These are phyloP conservation scores for Otocyon megalotis DNA, from an alignment of 2,113 vertebrate genomes.

Conservation along the genomic window DNA sequence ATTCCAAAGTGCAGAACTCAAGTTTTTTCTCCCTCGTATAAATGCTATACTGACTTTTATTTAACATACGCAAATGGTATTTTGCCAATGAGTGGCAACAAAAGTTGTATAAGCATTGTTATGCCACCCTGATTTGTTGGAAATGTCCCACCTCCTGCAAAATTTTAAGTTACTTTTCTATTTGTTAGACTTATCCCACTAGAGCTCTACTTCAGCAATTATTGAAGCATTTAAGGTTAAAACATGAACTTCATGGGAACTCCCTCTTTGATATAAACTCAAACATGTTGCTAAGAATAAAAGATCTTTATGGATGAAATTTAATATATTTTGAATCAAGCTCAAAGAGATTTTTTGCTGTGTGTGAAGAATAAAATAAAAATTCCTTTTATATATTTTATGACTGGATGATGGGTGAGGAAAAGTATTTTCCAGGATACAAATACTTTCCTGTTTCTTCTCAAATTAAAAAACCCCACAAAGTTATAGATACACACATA, in stretches of 20 bases:
- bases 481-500: conserved; percentile 36
- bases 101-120: not conserved
- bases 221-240: conserved; percentile 30
- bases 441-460: conserved; percentile 64
- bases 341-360: conserved; percentile 63
- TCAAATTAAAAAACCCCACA: conserved; percentile 33
- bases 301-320: conserved; percentile 64
- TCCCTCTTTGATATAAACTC: conserved; percentile 64
- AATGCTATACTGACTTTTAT: not conserved
- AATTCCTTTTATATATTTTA: conserved; percentile 72
- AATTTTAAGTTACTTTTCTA: not conserved
- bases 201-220: conserved; percentile 27
- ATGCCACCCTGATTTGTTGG: not conserved
- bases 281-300: conserved; percentile 57
- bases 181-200: not conserved
- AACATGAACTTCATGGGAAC: conserved; percentile 41
- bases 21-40: not conserved
- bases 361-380: conserved; percentile 68
- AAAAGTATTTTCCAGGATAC: conserved; percentile 64
- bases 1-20: not conserved
- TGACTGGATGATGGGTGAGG: conserved; percentile 35
- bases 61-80: not conserved
- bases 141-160: not conserved
- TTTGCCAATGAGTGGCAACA: not conserved
- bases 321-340: conserved; percentile 70